phyloP scores from a whole-genome alignment of 2,888 invertebrate genomes.

The Dendrolimus houi region DNA sequence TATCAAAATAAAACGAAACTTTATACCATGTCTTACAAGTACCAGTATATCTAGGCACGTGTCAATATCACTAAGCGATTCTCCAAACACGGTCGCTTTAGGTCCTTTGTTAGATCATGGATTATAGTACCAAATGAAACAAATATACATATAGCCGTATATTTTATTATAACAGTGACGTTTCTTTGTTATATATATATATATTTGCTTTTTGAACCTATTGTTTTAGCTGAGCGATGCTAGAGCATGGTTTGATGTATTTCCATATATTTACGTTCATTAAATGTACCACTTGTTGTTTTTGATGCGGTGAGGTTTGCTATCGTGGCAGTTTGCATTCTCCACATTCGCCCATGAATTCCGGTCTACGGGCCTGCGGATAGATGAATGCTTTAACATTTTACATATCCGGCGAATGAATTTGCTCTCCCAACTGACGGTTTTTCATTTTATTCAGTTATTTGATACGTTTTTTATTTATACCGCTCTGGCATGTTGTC shows the following conservation, averaged over 20 bases:
- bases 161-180: too few species aligned
- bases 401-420: conserved; percentile 70
- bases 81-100: too few species aligned
- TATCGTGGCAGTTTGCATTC: conserved; percentile 54
- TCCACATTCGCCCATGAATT: conserved; percentile 62
- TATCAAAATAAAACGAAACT: too few species aligned
- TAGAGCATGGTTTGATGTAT: conserved; percentile 22
- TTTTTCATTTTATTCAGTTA: conserved; percentile 58
- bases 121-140: too few species aligned
- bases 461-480: conserved; percentile 60
- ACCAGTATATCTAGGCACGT: too few species aligned
- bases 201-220: too few species aligned
- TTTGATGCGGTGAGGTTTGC: conserved; percentile 57
- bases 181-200: too few species aligned
- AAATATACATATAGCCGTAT: too few species aligned
- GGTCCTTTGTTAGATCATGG: too few species aligned
- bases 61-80: too few species aligned
- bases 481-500: conserved; percentile 26
- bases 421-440: conserved; percentile 50
- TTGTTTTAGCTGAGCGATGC: too few species aligned
- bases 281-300: conserved; percentile 59
- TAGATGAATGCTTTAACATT: conserved; percentile 73
- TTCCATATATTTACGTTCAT: conserved; percentile 70
- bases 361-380: conserved; percentile 53
- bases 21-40: too few species aligned